Evolutionary conservation across 2,113 vertebrate genomes (phyloP), one percentile per base, ranked within the genome.

Genomic region (Eublepharis macularius): DNA sequence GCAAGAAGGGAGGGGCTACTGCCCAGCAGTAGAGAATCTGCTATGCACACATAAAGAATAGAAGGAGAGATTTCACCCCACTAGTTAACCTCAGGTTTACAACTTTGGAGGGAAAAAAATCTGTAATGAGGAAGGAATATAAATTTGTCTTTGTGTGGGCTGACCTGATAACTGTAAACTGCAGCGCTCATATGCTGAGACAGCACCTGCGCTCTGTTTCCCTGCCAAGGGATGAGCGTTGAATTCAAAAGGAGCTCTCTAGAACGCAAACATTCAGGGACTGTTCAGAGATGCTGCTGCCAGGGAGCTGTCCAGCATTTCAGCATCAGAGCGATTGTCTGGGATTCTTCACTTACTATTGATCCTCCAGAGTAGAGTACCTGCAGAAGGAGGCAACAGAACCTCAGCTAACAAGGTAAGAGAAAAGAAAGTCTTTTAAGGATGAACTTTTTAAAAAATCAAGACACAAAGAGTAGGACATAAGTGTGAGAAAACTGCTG

Each of bases 271-370:
- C 24, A 8, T 14, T 41, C 14, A 63, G 49, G 34, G 54, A 41
- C 26, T 49, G 66, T 65, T 77, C 51, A 21, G 39, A 76, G 43
- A 81, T 36, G 41, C 80, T 4, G 32, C 49, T 51, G 66, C 51
- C 57, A 39, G 8, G 65, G 79, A 88, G 68, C 79, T 86, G 66
- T 17, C 87, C 83, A 89, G 83, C 51, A 21, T 79, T 83, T 83
- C 81, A 87, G 86, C 74, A 82, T 70, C 74, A 45, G 49, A 10
- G 49, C 74, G 32, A 14, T 29, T 54, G 63, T 11, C 60, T 24
- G 39, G 49, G 80, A 72, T 60, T 60, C 49, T 39, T 26, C 14
- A 49, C 51, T 51, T 13, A 49, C 51, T n/a, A 16, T 54, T 43
- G 65, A 70, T 21, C 12, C 63, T 77, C 34, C 80, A 68, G 45